Evolutionary conservation across 1,140 invertebrate species (phyloP).

Genomic region (Zophobas morio): DNA sequence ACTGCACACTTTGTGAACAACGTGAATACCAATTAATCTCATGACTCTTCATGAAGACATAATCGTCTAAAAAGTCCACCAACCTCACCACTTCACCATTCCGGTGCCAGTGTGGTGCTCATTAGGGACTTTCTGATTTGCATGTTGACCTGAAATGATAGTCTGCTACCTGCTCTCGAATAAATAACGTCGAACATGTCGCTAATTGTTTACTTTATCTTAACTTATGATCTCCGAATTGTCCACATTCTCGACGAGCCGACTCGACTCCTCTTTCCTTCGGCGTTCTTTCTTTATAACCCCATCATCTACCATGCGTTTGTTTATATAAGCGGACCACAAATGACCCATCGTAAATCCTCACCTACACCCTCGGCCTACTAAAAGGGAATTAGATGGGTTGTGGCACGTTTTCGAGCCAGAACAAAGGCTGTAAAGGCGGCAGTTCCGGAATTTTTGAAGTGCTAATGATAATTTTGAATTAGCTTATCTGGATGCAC

Average conservation of each 20-base stretch:
- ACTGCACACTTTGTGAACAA: too few relatives aligned
- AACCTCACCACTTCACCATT: too few relatives aligned
- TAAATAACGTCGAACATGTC: conserved; percentile 57
- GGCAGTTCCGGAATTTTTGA: too few relatives aligned
- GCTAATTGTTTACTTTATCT: conserved; percentile 59
- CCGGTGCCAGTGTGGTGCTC: not conserved
- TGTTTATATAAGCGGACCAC: conserved; percentile 31
- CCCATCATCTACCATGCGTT: conserved; percentile 17
- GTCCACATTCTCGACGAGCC: conserved; percentile 50
- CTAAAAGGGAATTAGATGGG: too few relatives aligned
- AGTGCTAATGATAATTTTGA: too few relatives aligned
- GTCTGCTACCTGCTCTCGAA: conserved; percentile 44
- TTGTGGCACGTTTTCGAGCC: too few relatives aligned
- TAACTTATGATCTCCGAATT: conserved; percentile 58
- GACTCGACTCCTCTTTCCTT: conserved; percentile 9
- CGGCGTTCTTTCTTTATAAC: conserved; percentile 34
- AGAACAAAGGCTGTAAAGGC: too few relatives aligned
- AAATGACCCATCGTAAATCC: conserved; percentile 37
- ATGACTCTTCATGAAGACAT: too few relatives aligned
- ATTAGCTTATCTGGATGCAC: too few relatives aligned
- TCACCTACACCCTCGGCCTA: conserved; percentile 29
- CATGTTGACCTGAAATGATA: conserved; percentile 49
- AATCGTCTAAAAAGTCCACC: too few relatives aligned
- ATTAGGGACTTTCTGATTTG: conserved; percentile 52
- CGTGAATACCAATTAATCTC: too few relatives aligned